These are phyloP conservation scores for Torymus texanus DNA, from an alignment of 2,888 invertebrate species.

Conservation along the genomic window DNA sequence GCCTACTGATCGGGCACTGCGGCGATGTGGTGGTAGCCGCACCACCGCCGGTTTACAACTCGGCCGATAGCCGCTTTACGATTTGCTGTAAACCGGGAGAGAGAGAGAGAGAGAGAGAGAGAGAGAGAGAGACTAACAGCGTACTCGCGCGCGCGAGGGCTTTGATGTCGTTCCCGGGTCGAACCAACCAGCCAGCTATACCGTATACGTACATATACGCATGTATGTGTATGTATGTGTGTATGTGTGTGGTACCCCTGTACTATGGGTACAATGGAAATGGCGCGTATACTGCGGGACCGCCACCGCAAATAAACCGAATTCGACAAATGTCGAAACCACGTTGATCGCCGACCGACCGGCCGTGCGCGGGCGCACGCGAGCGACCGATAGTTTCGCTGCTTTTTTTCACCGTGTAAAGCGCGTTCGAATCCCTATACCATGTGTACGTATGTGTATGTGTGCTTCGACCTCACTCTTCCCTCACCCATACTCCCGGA, in stretches of 20 bases:
- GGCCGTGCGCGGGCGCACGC: neutral
- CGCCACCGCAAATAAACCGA: conserved; percentile 51
- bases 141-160: conserved; percentile 11
- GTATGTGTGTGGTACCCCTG: too few species aligned
- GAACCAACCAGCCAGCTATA: too few species aligned
- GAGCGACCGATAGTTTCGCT: conserved; percentile 24
- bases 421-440: too few species aligned
- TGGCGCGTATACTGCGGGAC: conserved; percentile 27
- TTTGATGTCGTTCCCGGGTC: conserved; percentile 36
- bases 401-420: conserved; percentile 1
- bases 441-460: too few species aligned
- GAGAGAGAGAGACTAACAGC: conserved; percentile 7
- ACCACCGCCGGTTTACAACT: conserved; percentile 10
- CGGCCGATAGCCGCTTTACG: conserved; percentile 32
- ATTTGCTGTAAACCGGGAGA: conserved; percentile 34
- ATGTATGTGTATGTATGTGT: too few species aligned
- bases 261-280: conserved; percentile 37
- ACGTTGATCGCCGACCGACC: conserved; percentile 32
- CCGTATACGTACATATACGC: too few species aligned
- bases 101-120: neutral
- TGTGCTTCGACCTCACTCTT: neutral
- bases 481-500: neutral
- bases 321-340: conserved; percentile 54
- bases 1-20: neutral
- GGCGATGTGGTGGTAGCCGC: neutral